Evolutionary conservation across 2,797 vertebrate genomes (phyloP), one percentile per base, ranked within the genome.

Genomic region (Psittacula echo): DNA sequence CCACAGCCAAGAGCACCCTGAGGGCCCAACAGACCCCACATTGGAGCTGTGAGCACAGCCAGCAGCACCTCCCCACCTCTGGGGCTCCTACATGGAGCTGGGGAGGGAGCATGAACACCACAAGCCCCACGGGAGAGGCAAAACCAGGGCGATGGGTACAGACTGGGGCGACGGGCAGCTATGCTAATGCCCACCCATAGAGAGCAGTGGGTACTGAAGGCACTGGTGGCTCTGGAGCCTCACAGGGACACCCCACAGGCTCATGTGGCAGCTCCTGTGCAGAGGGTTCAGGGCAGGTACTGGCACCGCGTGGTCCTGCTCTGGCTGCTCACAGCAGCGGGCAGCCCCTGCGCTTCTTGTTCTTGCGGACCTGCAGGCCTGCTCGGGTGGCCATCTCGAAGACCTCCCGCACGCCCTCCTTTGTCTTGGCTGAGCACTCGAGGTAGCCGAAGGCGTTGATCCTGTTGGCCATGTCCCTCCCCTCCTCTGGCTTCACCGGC

Each of bases 331-430:
- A 99, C 93, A 99, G 98, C 84, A 99, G 98, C 67, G 98, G 98
- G 96, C 99, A 99, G 87, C 97, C 98, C 4, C 97, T 92, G 97
- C 98, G 98, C 98, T 98, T 98, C 98, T 98, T 99, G 80, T 98
- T 99, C 98, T 99, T 99, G 66, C 99, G 98, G 42, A 99, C 99
- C 98, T 99, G 99, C 96, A 99, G 98, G 4, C 99, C 99, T 0
- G 99, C 99, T 8, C 99, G 98, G 41, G 99, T 99, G 93, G 99
- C 99, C 99, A 99, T 99, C 98, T 99, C 99, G 3, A 99, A 99
- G 72, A 99, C 99, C 95, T 99, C 99, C 93, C 99, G 98, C 91
- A 99, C 99, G 0, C 99, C 99, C 4, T 99, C 99, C 97, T 99
- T 99, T 19, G 99, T 99, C 98, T 99, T 99, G 98, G 99, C 99